Evolutionary conservation across 2,113 vertebrate genomes (phyloP), one percentile per base, ranked within the genome.

Genomic region (Pseudorasbora parva): DNA sequence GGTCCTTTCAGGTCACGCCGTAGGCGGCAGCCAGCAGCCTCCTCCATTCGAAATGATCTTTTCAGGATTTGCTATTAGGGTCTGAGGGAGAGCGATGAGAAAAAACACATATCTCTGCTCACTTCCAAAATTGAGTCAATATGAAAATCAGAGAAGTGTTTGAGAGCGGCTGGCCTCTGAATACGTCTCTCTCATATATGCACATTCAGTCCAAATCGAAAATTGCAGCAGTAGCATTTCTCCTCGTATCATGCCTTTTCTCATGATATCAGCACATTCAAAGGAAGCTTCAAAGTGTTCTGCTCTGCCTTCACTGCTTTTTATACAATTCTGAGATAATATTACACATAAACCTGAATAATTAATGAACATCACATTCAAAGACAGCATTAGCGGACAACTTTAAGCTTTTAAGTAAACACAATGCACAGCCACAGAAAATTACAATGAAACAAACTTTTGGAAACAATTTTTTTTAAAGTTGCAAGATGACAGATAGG

Each of bases 111-210:
- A 75, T 87, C 66, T 85, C 75, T 64, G 75, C 87, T 85, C 79
- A 69, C 85, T 84, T 85, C 76, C 84, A 89, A 78, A 57, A 86
- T 82, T 82, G 82, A 88, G 81, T 88, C 68, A 88, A 88, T 88
- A 86, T 89, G 88, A 89, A 92, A 92, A 91, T 89, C 80, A 87
- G 51, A 54, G 81, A 86, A 84, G 69, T 83, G 82, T 83, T 72
- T 37, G 37, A 51, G 86, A 84, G 49, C 51, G 83, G 37, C 57
- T 64, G 47, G 68, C 79, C 64, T 82, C 71, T 85, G 47, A 90
- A 86, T 88, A 76, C 76, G 71, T 86, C 88, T 54, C 47, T 80
- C 76, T 74, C 25, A 49, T 41, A 74, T 74, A 51, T 27, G 66
- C 85, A 64, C 60, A 86, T 84, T 76, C 45, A 2, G 47, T 72